Evolutionary conservation across 2,113 vertebrate genomes (phyloP).

Genomic region (Sinocyclocheilus anshuiensis): DNA sequence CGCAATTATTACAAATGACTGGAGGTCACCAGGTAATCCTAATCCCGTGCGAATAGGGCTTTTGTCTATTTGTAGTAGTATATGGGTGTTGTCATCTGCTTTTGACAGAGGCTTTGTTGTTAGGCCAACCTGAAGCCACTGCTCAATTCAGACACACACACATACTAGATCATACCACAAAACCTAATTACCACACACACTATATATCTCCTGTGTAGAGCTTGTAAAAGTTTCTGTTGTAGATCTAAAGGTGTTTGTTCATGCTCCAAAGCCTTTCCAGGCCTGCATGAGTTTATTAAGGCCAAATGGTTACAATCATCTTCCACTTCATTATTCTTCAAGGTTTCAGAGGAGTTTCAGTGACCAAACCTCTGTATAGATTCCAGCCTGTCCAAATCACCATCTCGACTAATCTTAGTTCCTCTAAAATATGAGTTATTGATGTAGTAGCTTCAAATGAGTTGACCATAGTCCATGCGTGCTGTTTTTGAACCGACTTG

Average conservation of each 20-base stretch:
- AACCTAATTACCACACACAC: neutral
- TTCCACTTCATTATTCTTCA: conserved; percentile 1
- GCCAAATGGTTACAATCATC: neutral
- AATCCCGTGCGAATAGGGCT: too few species aligned
- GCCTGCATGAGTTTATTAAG: neutral
- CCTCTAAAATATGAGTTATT: conserved; percentile 21
- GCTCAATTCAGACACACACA: neutral
- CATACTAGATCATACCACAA: neutral
- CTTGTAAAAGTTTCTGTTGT: neutral
- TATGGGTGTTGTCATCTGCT: neutral
- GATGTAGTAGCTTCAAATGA: conserved; percentile 2
- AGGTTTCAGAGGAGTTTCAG: neutral
- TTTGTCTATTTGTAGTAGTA: neutral
- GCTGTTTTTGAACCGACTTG: conserved; percentile 21
- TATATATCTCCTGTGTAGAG: neutral
- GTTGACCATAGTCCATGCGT: neutral
- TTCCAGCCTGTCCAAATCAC: neutral
- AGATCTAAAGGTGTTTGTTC: neutral
- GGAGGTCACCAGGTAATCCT: too few species aligned
- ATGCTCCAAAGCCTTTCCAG: neutral
- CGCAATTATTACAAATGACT: too few species aligned
- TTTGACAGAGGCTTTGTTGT: neutral
- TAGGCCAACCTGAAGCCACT: neutral
- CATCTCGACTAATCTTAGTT: neutral
- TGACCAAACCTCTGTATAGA: conserved; percentile 7